These are phyloP conservation scores for Chlorospingus flavigularis DNA, from an alignment of 2,797 vertebrate species.

Conservation along the genomic window DNA sequence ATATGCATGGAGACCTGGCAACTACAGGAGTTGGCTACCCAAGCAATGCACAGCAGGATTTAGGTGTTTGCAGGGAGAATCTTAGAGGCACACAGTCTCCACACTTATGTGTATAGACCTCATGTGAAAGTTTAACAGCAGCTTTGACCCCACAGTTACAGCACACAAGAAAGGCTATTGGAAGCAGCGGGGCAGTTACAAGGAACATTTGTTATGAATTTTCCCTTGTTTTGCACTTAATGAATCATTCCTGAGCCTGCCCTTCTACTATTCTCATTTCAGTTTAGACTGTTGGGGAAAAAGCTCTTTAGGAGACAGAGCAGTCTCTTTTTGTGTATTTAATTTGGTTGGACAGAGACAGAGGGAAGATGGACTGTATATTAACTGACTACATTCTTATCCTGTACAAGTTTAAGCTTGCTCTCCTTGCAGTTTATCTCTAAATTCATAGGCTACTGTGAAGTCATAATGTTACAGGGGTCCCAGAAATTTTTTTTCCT, in stretches of 20 bases:
- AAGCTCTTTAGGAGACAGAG: background rate
- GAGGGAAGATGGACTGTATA: background rate
- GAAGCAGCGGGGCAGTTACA: slow-evolving; percentile 22
- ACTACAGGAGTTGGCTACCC: background rate
- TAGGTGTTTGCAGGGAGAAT: background rate
- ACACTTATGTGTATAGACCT: background rate
- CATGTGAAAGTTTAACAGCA: background rate
- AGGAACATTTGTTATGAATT: slow-evolving; percentile 65
- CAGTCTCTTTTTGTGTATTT: background rate
- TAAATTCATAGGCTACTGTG: background rate
- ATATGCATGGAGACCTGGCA: background rate
- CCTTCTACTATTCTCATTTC: slow-evolving; percentile 45
- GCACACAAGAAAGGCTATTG: slow-evolving; percentile 15
- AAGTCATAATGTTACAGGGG: background rate
- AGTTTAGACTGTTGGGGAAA: slow-evolving; percentile 9
- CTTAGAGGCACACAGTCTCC: background rate
- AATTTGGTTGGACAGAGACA: background rate
- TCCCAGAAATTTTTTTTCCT: background rate
- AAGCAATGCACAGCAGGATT: background rate
- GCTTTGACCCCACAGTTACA: slow-evolving; percentile 9
- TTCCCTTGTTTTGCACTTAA: slow-evolving; percentile 56
- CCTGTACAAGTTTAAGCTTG: background rate
- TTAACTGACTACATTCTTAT: background rate
- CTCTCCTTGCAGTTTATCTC: background rate
- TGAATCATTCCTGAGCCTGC: slow-evolving; percentile 53